Evolutionary conservation across 2,113 vertebrate genomes (phyloP).

Genomic region (Dinomys branickii): DNA sequence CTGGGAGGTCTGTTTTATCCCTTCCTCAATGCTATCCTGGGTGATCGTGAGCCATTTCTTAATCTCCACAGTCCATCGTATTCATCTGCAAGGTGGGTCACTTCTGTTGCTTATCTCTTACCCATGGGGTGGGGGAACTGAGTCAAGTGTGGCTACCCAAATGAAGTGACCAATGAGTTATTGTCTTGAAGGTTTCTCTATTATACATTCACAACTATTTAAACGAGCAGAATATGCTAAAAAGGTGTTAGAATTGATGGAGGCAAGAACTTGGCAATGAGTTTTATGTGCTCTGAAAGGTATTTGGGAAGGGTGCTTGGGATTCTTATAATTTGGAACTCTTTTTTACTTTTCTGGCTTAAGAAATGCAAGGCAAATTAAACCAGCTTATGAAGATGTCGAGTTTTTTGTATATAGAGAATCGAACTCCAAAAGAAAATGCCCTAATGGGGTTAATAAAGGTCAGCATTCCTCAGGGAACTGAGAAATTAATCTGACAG

Average conservation of each 20-base stretch:
- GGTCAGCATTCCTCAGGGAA: constrained; percentile 60
- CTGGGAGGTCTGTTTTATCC: background rate
- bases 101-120: background rate
- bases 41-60: background rate
- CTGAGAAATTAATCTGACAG: constrained; percentile 71
- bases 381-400: constrained; percentile 28
- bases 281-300: constrained; percentile 15
- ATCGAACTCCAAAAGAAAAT: constrained; percentile 58
- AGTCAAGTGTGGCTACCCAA: background rate
- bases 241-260: background rate
- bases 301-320: background rate
- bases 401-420: background rate
- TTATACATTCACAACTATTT: background rate
- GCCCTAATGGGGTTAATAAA: constrained; percentile 73
- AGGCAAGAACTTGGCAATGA: background rate
- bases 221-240: background rate
- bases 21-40: background rate
- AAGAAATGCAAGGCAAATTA: constrained; percentile 41
- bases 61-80: background rate
- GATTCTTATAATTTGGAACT: background rate
- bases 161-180: background rate
- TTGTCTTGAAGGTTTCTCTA: background rate
- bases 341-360: constrained; percentile 1
- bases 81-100: too few relatives aligned
- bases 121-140: background rate